These are phyloP conservation scores for Pectinophora gossypiella DNA, from an alignment of 1,140 invertebrate species.

Conservation along the genomic window DNA sequence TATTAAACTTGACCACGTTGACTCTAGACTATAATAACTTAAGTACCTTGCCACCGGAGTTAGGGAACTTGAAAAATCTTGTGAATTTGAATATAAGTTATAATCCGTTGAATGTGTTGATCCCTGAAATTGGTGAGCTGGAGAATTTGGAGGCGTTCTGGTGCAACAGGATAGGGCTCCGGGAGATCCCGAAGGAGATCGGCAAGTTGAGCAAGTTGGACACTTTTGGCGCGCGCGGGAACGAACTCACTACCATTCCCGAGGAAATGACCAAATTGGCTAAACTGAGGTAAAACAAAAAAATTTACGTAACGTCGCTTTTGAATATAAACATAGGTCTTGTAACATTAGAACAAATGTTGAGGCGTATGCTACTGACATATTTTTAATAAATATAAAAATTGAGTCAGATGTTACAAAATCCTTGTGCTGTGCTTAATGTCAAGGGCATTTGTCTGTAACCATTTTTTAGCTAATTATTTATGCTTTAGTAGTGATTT, in stretches of 20 bases:
- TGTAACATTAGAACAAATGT: too few species aligned
- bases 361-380: too few species aligned
- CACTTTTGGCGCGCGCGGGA: slow-evolving; percentile 79
- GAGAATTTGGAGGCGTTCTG: slow-evolving; percentile 85
- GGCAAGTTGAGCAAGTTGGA: slow-evolving; percentile 84
- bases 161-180: slow-evolving; percentile 77
- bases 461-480: too few species aligned
- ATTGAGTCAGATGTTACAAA: too few species aligned
- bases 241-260: slow-evolving; percentile 75
- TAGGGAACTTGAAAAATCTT: slow-evolving; percentile 79
- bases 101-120: slow-evolving; percentile 84
- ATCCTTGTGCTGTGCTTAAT: too few species aligned
- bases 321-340: too few species aligned
- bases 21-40: slow-evolving; percentile 82
- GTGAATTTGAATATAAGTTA: slow-evolving; percentile 88
- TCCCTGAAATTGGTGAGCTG: slow-evolving; percentile 82
- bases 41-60: slow-evolving; percentile 77
- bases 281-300: slow-evolving; percentile 72
- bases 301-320: too few species aligned
- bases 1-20: slow-evolving; percentile 68
- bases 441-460: too few species aligned
- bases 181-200: slow-evolving; percentile 81
- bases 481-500: too few species aligned
- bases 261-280: slow-evolving; percentile 69
- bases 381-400: too few species aligned